These are phyloP conservation scores for Lates japonicus DNA, from an alignment of 2,797 vertebrate genomes.

Conservation along the genomic window DNA sequence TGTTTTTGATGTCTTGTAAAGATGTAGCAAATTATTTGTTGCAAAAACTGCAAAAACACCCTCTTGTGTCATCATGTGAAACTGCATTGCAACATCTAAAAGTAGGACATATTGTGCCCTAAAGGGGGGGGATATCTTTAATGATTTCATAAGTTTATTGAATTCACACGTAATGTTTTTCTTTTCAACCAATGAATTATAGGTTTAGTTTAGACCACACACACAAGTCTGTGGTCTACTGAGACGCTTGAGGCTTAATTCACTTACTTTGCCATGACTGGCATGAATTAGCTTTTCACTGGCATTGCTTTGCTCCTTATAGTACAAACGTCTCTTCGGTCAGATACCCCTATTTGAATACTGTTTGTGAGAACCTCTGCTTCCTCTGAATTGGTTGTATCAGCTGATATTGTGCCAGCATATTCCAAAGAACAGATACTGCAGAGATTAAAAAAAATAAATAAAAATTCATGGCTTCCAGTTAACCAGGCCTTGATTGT, in stretches of 20 bases:
- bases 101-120: slow-evolving; percentile 58
- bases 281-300: background rate
- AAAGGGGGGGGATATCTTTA: slow-evolving; percentile 1
- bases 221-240: background rate
- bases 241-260: background rate
- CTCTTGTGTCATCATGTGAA: slow-evolving; percentile 8
- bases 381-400: background rate
- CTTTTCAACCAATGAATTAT: background rate
- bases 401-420: background rate
- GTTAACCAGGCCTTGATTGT: background rate
- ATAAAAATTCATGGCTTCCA: slow-evolving; percentile 9
- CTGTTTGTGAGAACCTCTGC: slow-evolving; percentile 2
- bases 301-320: background rate
- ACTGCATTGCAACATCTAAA: slow-evolving; percentile 12
- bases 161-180: background rate
- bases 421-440: slow-evolving; percentile 20
- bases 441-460: background rate
- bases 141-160: slow-evolving; percentile 1
- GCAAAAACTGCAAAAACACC: background rate
- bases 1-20: background rate
- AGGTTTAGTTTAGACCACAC: background rate
- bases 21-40: background rate
- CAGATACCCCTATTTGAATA: background rate
- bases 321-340: background rate
- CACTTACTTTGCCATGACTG: background rate